phyloP scores from a whole-genome alignment of 2,113 vertebrate species.

The Notothenia coriiceps region DNA sequence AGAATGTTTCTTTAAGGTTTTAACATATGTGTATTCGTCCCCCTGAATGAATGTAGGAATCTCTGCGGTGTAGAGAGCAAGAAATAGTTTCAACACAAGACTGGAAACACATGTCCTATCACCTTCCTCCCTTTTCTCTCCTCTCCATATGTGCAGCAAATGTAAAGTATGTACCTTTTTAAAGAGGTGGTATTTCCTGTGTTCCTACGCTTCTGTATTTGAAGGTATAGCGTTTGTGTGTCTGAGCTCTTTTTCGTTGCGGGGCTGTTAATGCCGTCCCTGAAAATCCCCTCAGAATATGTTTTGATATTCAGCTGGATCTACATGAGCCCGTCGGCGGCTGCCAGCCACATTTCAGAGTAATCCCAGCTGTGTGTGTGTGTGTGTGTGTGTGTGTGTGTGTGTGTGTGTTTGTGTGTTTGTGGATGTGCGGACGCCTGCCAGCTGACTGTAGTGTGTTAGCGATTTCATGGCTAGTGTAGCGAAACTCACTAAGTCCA shows the following conservation, averaged over 20 bases:
- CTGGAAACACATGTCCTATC: not conserved
- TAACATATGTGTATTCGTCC: not conserved
- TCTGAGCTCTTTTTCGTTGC: slow-evolving; percentile 20
- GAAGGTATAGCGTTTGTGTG: not conserved
- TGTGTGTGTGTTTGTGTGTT: no score
- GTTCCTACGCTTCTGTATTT: not conserved
- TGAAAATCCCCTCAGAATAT: slow-evolving; percentile 63
- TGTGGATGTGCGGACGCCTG: slow-evolving; percentile 9
- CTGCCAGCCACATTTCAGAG: slow-evolving; percentile 60
- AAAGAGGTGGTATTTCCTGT: slow-evolving; percentile 30
- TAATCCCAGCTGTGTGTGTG: slow-evolving; percentile 38
- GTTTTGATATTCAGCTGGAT: slow-evolving; percentile 66
- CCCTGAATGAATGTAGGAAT: not conserved
- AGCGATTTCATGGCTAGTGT: slow-evolving; percentile 59
- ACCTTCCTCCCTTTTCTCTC: not conserved
- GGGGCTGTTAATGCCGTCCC: slow-evolving; percentile 49
- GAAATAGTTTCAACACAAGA: not conserved
- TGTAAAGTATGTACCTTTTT: not conserved
- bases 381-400: not conserved
- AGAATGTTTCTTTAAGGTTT: not conserved
- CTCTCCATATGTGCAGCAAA: slow-evolving; percentile 19
- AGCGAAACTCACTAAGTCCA: slow-evolving; percentile 56
- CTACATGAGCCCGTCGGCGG: slow-evolving; percentile 48
- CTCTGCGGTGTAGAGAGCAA: no score
- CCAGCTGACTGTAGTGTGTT: slow-evolving; percentile 63